Evolutionary conservation across 2,113 vertebrate genomes (phyloP).

Genomic region (Chamaetylas fuelleborni): DNA sequence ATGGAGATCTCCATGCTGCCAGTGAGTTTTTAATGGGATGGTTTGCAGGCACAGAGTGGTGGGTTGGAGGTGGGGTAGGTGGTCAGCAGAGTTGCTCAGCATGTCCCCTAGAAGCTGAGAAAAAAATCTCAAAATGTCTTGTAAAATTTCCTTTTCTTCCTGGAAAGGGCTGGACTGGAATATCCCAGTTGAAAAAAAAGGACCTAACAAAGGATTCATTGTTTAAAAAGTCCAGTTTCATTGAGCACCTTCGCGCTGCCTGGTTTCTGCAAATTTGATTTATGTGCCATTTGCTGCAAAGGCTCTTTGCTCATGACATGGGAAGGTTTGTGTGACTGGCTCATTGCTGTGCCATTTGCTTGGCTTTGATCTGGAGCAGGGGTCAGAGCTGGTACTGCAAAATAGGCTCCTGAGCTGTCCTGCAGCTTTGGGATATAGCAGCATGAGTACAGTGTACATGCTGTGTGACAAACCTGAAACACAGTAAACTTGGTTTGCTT

Average conservation of each 20-base stretch:
- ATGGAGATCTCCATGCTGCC: background rate
- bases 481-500: background rate
- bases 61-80: background rate
- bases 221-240: background rate
- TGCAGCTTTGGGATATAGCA: background rate
- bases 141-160: background rate
- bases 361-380: background rate
- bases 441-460: accelerated
- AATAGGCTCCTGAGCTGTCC: background rate
- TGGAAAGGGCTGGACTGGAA: background rate
- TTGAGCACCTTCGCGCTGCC: background rate
- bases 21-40: too few relatives aligned
- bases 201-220: background rate
- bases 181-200: background rate
- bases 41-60: too few relatives aligned
- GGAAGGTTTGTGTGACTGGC: background rate
- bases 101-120: background rate
- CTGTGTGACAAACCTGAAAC: accelerated
- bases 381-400: background rate
- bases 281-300: background rate
- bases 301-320: accelerated
- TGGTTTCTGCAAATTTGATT: background rate
- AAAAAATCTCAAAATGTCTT: background rate
- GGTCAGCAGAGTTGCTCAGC: background rate
- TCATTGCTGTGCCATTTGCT: background rate